A percentile compares a stretch with the other conserved stretches of the same genome.
These are phyloP conservation scores for Hydroisotoma schaefferi DNA, from an alignment of 2,888 invertebrate genomes.

Conservation along the genomic window DNA sequence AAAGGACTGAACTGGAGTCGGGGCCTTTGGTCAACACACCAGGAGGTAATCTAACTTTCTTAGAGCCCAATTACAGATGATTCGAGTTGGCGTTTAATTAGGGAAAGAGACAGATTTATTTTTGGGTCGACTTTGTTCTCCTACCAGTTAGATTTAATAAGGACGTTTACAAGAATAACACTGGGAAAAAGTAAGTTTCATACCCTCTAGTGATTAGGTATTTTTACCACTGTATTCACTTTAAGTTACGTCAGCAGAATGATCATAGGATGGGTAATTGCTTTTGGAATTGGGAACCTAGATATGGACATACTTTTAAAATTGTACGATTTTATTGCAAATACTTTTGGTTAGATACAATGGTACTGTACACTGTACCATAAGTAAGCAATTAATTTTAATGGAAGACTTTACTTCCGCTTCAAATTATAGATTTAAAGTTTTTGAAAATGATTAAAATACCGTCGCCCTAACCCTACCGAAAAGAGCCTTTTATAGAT, in stretches of 20 bases:
- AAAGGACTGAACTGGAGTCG: too few species aligned
- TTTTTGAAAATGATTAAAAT: too few species aligned
- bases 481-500: too few species aligned
- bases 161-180: background rate
- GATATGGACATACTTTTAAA: too few species aligned
- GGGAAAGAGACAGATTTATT: constrained; percentile 49
- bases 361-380: too few species aligned
- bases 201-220: background rate
- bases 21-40: constrained; percentile 44
- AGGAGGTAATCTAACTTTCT: constrained; percentile 41
- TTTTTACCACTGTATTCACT: background rate
- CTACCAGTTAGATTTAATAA: constrained; percentile 9
- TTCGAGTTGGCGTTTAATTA: constrained; percentile 49
- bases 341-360: too few species aligned
- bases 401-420: too few species aligned
- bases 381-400: too few species aligned
- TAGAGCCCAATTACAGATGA: constrained; percentile 48
- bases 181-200: background rate
- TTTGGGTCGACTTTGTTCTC: constrained; percentile 39
- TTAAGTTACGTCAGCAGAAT: background rate
- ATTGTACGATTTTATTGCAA: too few species aligned
- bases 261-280: background rate
- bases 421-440: too few species aligned
- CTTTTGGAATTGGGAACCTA: too few species aligned
- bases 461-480: too few species aligned